These are phyloP conservation scores for Caenorhabditis sulstoni DNA, from an alignment of 2,888 invertebrate species.

Conservation along the genomic window DNA sequence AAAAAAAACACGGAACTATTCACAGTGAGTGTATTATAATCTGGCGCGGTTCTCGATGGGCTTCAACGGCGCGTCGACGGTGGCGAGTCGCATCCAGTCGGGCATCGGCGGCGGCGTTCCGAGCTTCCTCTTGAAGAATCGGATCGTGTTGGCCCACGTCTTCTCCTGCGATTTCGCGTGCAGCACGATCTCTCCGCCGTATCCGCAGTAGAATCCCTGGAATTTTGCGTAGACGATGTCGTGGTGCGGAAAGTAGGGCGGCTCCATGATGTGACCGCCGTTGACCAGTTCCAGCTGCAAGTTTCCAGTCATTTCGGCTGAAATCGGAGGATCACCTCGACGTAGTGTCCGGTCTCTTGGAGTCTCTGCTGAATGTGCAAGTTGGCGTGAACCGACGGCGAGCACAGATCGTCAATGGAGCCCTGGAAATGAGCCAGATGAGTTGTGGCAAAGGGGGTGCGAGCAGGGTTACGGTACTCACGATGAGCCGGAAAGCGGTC, in stretches of 20 bases:
- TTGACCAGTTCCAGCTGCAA: constrained; percentile 56
- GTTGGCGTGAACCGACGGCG: constrained; percentile 40
- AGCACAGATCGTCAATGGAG: constrained; percentile 58
- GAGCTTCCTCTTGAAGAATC: constrained; percentile 59
- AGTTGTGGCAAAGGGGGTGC: no score
- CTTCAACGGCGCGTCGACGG: constrained; percentile 17
- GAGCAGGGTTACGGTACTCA: no score
- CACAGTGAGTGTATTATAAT: no score
- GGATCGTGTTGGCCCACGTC: constrained; percentile 58
- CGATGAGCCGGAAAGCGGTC: constrained; percentile 57
- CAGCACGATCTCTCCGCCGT: constrained; percentile 59
- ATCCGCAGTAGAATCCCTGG: constrained; percentile 65
- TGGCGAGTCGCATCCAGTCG: constrained; percentile 50
- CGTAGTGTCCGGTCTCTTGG: constrained; percentile 54
- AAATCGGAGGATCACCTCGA: constrained; percentile 44
- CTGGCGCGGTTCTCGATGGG: constrained; percentile 45
- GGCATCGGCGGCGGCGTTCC: constrained; percentile 61
- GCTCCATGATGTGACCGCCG: constrained; percentile 65
- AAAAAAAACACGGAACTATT: no score
- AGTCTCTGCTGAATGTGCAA: constrained; percentile 43
- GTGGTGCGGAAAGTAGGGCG: constrained; percentile 64
- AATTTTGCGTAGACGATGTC: constrained; percentile 63
- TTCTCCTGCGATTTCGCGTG: constrained; percentile 61
- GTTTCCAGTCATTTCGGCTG: not conserved
- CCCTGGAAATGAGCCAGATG: constrained; percentile 36